These are phyloP conservation scores for Drosophila hydei DNA, from an alignment of 1,140 invertebrate species.

Conservation along the genomic window DNA sequence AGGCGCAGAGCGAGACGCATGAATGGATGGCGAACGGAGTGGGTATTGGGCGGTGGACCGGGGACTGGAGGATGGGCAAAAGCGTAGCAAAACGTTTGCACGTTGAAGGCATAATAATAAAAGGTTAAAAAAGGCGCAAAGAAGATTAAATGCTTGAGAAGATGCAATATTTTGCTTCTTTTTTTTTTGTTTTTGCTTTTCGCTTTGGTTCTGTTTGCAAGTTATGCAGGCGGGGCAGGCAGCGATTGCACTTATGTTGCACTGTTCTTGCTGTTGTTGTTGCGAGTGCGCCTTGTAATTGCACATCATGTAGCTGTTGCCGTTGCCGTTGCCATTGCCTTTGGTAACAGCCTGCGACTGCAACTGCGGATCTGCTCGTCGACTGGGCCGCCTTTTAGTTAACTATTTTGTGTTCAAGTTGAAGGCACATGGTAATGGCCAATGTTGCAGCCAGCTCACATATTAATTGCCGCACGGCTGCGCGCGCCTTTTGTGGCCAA, in stretches of 20 bases:
- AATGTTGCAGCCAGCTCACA: constrained; percentile 80
- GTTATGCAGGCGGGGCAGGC: constrained; percentile 48
- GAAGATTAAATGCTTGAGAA: constrained; percentile 83
- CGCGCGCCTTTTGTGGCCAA: constrained; percentile 75
- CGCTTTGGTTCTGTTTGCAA: constrained; percentile 41
- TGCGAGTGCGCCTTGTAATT: constrained; percentile 74
- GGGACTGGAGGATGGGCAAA: constrained; percentile 35
- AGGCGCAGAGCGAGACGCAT: constrained; percentile 46
- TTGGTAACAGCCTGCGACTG: constrained; percentile 46
- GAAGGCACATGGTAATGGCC: constrained; percentile 81
- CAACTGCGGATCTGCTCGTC: constrained; percentile 14
- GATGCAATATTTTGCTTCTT: constrained; percentile 77
- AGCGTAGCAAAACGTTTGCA: constrained; percentile 82
- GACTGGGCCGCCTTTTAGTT: constrained; percentile 66
- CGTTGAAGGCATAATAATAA: constrained; percentile 83
- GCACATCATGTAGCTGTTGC: constrained; percentile 80
- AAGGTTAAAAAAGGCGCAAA: constrained; percentile 83
- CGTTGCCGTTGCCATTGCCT: constrained; percentile 64
- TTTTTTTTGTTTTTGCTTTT: constrained; percentile 1
- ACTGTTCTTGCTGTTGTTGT: constrained; percentile 30
- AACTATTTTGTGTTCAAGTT: constrained; percentile 83
- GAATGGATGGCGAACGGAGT: constrained; percentile 23
- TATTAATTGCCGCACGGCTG: constrained; percentile 81
- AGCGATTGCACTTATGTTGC: constrained; percentile 67
- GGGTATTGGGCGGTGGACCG: too few relatives aligned